Evolutionary conservation across 2,113 vertebrate genomes (phyloP), one percentile per base, ranked within the genome.

Genomic region (Scophthalmus maximus): DNA sequence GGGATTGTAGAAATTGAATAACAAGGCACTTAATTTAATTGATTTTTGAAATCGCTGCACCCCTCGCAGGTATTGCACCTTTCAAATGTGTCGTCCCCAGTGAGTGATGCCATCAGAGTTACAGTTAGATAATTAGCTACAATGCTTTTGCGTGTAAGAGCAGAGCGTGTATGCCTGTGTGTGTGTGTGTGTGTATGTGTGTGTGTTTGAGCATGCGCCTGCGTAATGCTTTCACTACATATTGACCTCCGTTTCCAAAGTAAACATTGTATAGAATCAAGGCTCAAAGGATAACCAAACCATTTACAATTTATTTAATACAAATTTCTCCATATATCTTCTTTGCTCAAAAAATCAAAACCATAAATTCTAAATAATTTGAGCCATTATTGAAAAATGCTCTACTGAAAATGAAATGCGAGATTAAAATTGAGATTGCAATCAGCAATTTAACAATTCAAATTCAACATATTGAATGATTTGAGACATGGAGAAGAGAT

Each of bases 11-110:
- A 81, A 76, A 82, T 70, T 75, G 73, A 84, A 83, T 84, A 87
- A 89, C 76, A 79, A 72, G 52, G 68, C 74, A 81, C 77, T 86
- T 83, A 63, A 87, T 79, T 82, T 68, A 83, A 90, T 87, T 77
- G 83, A 89, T 87, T 90, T 88, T 81, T 76, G 32, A 80, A 89
- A 86, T 66, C 11, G 20, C 57, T 44, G 73, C 63, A 56, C 9
- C 73, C 56, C 73, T 79, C 51, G 11, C 58, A 63, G 55, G 73
- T 72, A 52, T 61, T 65, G 44, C 51, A 69, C 62, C 71, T 70
- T 78, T 80, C 67, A 79, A 72, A 68, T 80, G 53, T 6, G 17
- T 32, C 20, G 29, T 69, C 75, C 81, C 62, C 59, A n/a, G 17
- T 42, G 47, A 59, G 22, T 62, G 59, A 60, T 68, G 34, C 8